These are phyloP conservation scores for Steinernema hermaphroditum DNA, from an alignment of 2,888 invertebrate genomes.

Conservation along the genomic window DNA sequence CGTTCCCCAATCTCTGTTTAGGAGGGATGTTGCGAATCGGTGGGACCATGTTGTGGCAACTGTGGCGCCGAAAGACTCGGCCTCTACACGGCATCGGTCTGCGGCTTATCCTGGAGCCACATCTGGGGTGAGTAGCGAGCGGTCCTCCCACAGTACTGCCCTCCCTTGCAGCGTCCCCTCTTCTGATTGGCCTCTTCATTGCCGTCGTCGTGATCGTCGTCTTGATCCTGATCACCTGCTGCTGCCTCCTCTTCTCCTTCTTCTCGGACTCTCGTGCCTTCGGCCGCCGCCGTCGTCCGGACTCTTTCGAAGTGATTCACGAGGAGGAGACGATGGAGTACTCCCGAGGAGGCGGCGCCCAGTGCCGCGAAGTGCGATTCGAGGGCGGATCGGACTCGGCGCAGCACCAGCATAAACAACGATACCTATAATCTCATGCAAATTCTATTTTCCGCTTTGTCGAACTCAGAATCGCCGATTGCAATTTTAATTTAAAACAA, in stretches of 20 bases:
- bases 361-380: neutral
- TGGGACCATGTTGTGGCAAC: neutral
- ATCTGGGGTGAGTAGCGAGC: neutral
- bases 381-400: conserved; percentile 6
- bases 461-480: neutral
- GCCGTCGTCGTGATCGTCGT: neutral
- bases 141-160: neutral
- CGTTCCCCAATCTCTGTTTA: neutral
- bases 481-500: conserved; percentile 23
- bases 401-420: neutral
- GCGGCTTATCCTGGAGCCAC: neutral
- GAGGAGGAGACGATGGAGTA: conserved; percentile 21
- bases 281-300: neutral
- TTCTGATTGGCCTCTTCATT: neutral
- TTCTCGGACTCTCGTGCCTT: neutral
- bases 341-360: conserved; percentile 3
- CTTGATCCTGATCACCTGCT: conserved; percentile 4
- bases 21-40: neutral
- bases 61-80: neutral
- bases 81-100: neutral
- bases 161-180: conserved; percentile 9
- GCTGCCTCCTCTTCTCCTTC: conserved; percentile 9
- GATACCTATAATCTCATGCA: conserved; percentile 9
- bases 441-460: conserved; percentile 19
- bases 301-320: conserved; percentile 21